Percentiles rank a stretch among this genome's conserved stretches.
phyloP scores from a whole-genome alignment of 2,888 invertebrate genomes.

The Scrobipalpa atriplicella region DNA sequence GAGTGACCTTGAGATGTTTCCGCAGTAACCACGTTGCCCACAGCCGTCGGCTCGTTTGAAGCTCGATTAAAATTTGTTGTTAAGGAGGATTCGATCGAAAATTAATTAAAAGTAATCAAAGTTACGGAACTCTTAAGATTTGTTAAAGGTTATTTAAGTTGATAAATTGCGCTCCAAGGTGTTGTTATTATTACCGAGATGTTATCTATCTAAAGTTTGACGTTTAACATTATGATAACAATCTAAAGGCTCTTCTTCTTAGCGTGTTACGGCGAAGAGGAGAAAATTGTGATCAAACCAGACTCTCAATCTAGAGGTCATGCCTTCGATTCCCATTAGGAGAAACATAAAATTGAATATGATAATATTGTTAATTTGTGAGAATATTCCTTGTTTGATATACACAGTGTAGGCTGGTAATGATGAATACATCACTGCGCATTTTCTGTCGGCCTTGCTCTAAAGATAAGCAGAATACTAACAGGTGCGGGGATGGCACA shows the following conservation, averaged over 20 bases:
- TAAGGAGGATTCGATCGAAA: conserved; percentile 14
- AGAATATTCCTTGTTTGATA: too few relatives aligned
- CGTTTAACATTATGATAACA: too few relatives aligned
- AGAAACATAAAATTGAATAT: too few relatives aligned
- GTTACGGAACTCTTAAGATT: background rate
- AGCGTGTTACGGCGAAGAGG: too few relatives aligned
- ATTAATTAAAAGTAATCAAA: background rate
- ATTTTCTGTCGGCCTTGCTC: conserved; percentile 38
- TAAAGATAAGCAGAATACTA: conserved; percentile 31
- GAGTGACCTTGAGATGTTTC: conserved; percentile 25
- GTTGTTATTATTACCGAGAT: background rate
- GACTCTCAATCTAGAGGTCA: too few relatives aligned
- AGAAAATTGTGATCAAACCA: too few relatives aligned
- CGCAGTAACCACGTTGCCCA: conserved; percentile 22
- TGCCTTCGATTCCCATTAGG: too few relatives aligned
- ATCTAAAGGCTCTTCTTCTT: too few relatives aligned
- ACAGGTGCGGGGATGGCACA: conserved; percentile 22
- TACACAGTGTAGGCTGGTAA: too few relatives aligned
- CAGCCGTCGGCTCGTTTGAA: conserved; percentile 17
- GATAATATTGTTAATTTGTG: too few relatives aligned
- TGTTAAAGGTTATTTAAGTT: conserved; percentile 1
- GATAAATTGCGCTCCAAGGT: background rate
- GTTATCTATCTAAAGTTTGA: too few relatives aligned
- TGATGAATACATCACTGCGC: conserved; percentile 59
- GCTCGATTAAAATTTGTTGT: conserved; percentile 19